A percentile compares a stretch with the other conserved stretches of the same genome.
These are phyloP conservation scores for Furnarius figulus DNA, from an alignment of 2,113 vertebrate genomes.

Conservation along the genomic window DNA sequence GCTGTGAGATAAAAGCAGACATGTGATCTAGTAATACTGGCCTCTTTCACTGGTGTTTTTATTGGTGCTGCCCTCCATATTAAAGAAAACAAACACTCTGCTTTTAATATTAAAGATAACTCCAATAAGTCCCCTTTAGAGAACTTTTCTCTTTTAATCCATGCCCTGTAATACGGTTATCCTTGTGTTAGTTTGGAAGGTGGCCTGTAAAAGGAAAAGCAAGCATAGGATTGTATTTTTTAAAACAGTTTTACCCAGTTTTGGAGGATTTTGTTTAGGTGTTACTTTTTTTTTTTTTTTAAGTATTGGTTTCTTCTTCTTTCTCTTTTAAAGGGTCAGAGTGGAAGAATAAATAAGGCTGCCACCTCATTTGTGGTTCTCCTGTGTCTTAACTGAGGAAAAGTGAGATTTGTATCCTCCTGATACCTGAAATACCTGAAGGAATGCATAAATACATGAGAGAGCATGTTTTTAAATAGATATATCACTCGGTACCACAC, in stretches of 20 bases:
- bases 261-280: not conserved
- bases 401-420: not conserved
- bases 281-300: not conserved
- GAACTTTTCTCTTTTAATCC: slow-evolving; percentile 53
- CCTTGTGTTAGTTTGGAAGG: slow-evolving; percentile 30
- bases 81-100: slow-evolving; percentile 60
- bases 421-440: not conserved
- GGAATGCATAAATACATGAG: not conserved
- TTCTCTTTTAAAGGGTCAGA: not conserved
- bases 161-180: slow-evolving; percentile 40
- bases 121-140: slow-evolving; percentile 48
- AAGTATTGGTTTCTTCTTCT: not conserved
- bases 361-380: not conserved
- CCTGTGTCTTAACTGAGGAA: not conserved
- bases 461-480: not conserved
- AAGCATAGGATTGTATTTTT: not conserved
- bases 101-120: slow-evolving; percentile 67
- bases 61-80: slow-evolving; percentile 46
- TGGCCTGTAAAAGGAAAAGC: slow-evolving; percentile 43
- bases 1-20: slow-evolving; percentile 59
- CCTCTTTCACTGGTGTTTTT: slow-evolving; percentile 58
- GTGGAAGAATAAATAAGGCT: not conserved
- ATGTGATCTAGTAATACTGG: slow-evolving; percentile 51
- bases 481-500: not conserved
- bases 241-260: not conserved